Base-by-base conservation (phyloP, 2,113 vertebrate genomes). In the Probosciger aterrimus region DNA sequence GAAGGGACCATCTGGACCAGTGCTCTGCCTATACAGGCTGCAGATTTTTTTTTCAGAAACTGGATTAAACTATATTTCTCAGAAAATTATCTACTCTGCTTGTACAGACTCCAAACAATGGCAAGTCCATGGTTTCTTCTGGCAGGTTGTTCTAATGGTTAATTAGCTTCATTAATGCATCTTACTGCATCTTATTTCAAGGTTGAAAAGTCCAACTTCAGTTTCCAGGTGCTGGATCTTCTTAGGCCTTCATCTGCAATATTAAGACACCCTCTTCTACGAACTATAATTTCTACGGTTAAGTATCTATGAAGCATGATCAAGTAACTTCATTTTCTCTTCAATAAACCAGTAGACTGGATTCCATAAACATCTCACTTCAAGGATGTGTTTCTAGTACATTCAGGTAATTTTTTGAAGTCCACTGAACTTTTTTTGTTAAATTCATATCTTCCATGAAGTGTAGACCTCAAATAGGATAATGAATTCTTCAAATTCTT, bases 1-100 rank as follows among this genome's bases (percentile, higher is more conserved):
- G 53, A 93, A 93, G 24, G 52, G n/a, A 91, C 89, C 93, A 96
- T 95, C 81, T 97, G 94, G 74, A 33, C 52, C 49, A 79, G 14
- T 87, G 47, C 44, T 87, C 37, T 92, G 52, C 22, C 27, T 60
- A 30, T 93, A 73, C 31, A 84, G 62, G 13, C 3, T 87, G 44
- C 44, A 94, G 89, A 68, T 11, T 33, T 82, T 85, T 73, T 81
- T 83, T 62, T n/a, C 52, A 87, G 92, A 91, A 95, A 64, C 27
- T 85, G 28, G 31, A 69, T 92, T 91, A 95, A 94, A 76, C 76
- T 64, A 78, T 33, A 30, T 79, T 82, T 91, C n/a, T 87, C 64
- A 37, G 65, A 86, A 47, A 92, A 71, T 19, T 14, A 18, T n/a
- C n/a, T 65, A 73, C 82, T 85, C 39, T 90, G 39, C 19, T 95